Base-by-base conservation (phyloP, 2,113 vertebrate species). In the Pipra filicauda region DNA sequence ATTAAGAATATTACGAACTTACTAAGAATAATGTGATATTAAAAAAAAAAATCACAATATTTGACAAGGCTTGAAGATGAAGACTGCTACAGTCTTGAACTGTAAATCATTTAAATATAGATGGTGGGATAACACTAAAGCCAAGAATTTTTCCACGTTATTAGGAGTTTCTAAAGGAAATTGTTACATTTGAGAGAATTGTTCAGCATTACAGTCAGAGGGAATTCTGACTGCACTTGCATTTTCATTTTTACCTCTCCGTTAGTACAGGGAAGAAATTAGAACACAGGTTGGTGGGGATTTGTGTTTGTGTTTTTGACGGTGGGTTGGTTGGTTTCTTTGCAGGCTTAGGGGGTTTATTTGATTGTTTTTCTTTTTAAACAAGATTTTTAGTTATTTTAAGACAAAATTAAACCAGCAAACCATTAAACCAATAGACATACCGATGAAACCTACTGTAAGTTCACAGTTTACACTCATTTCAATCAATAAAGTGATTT, bases 321-420 rank as follows among this genome's bases (percentile, higher is more conserved):
- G 15, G 20, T 70, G 20, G 12, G 5, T 49, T 71, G 35, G 48
- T 8, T 66, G 18, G 6, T 58, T 89, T 75, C 48, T 24, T 12
- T 77, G 35, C 0, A 1, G 52, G 19, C 24, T 58, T 55, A 31
- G 7, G 22, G 6, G 4, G 2, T 5, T 39, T 54, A 22, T 41
- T n/a, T 61, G 7, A 61, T 61, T 61, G 18, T 12, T 78, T 73
- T 74, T 71, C 9, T 59, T 82, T 43, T 72, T 17, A 52, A 90
- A 58, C 5, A 51, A 11, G 15, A 55, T 52, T 91, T 54, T 66
- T 21, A 44, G 9, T 37, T 85, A 58, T 54, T 51, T 84, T 59
- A 44, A 64, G 27, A 57, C 24, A 83, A 89, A 55, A 83, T 15
- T 31, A 48, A 76, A 49, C 41, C 71, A 83, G 22, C 35, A 61